phyloP scores from a whole-genome alignment of 2,888 invertebrate species.

The Tenthredo livida region DNA sequence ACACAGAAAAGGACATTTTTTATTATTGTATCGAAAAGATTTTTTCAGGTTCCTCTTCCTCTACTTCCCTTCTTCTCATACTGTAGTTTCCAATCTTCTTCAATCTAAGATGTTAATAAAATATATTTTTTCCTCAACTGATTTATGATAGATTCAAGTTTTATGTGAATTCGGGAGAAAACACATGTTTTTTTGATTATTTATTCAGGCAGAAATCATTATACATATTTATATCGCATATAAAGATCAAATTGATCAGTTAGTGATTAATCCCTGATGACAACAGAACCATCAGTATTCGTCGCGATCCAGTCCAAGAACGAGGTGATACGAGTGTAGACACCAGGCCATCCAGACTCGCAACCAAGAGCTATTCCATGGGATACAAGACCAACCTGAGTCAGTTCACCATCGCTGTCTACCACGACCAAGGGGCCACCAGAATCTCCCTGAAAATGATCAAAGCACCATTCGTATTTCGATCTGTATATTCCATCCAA shows the following conservation, averaged over 20 bases:
- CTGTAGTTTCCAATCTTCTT: neutral
- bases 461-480: neutral
- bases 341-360: conserved; percentile 67
- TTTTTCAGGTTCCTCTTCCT: neutral
- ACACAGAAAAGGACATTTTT: too few relatives aligned
- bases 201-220: neutral
- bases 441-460: conserved; percentile 67
- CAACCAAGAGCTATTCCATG: conserved; percentile 67
- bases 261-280: neutral
- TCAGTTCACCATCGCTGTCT: conserved; percentile 54
- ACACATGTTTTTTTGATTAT: neutral
- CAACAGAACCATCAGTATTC: conserved; percentile 53
- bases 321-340: conserved; percentile 65
- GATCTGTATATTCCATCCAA: neutral
- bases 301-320: conserved; percentile 65
- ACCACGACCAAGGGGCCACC: conserved; percentile 68
- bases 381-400: conserved; percentile 68
- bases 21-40: neutral
- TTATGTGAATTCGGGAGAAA: neutral
- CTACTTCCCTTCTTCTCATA: neutral
- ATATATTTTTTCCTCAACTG: neutral
- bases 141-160: neutral
- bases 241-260: neutral
- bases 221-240: neutral
- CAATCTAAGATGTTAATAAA: neutral